Base-by-base conservation (phyloP, 2,113 vertebrate genomes). In the Acinonyx jubatus region DNA sequence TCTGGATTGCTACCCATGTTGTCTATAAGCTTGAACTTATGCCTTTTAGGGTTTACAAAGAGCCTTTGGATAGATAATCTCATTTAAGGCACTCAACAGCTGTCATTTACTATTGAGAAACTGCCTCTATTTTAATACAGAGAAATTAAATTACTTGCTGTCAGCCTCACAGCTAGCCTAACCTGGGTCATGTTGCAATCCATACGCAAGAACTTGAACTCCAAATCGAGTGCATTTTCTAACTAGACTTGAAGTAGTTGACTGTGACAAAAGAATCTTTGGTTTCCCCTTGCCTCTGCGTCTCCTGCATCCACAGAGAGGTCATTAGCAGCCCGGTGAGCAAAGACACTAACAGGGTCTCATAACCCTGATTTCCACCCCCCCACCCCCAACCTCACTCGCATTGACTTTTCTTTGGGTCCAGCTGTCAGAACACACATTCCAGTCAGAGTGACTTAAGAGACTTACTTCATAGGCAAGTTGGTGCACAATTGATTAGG, bases 391-490 rank as follows among this genome's bases (percentile, higher is more conserved):
- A 73, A 5, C 21, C 27, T 91, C 57, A 23, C 29, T 41, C 7
- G 11, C n/a, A n/a, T 57, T 52, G 87, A 78, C 63, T 92, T 88
- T 94, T 87, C 45, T 71, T n/a, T 68, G 87, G 27, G 83, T 71
- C 69, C 87, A 15, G 45, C 76, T 61, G 25, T 80, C 79, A 88
- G 89, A 12, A 52, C 55, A 79, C 55, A 31, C 81, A 41, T 79
- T 74, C 91, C n/a, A 74, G 71, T 55, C 31, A 89, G 36, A 92
- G 31, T 36, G 52, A 96, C 90, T 79, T 95, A 48, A 94, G 71
- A 87, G 97, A 63, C 57, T 80, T 33, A 76, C 95, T 96, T 96
- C 74, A 63, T 13, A 89, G 52, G 66, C 36, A 63, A 88, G 76
- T 79, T 52, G 63, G 79, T 87, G 69, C 63, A 90, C 74, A 91